Evolutionary conservation across 1,140 invertebrate species (phyloP), one percentile per base, ranked within the genome.

Genomic region (Dreissena polymorpha): DNA sequence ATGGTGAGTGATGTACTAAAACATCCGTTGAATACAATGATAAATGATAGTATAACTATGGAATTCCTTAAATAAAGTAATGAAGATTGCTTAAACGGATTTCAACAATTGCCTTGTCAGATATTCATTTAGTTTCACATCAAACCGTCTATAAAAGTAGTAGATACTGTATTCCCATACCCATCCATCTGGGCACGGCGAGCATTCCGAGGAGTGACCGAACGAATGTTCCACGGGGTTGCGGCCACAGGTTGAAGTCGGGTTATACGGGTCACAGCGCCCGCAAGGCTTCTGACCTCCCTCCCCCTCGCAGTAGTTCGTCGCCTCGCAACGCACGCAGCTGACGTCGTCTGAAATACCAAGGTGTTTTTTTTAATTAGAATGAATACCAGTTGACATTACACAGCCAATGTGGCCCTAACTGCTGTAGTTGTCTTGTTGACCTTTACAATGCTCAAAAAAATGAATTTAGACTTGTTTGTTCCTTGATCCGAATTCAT

Each of bases 181-280:
- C 89, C 89, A 90, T 60, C 89, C 89, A 27, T 82, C 72, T 7
- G 88, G 88, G 84, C 89, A 90, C 13, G 86, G 72, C 25, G 85
- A 77, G 63, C 89, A 90, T 53, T 86, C 77, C 6, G 83, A 77
- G 0, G 87, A 81, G 5, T 74, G 70, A 13, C 89, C 89, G 86
- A 90, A 90, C n/a, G 84, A 85, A 69, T 90, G 87, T 73, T 90
- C 89, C 14, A 87, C 86, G 0, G 70, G 81, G 12, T 88, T 88
- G 14, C 89, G 78, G 14, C 88, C 87, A 75, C 89, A 90, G 8
- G 87, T 88, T 16, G 86, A 86, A 18, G 68, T 75, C 12, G 67
- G 72, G 55, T 84, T 67, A 12, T 84, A 78, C 5, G 87, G 86
- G 57, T 89, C 86, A 85, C 88, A 89, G 16, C 89, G 81, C 12